Percentiles rank a stretch among this genome's conserved stretches.
These are phyloP conservation scores for Zootoca vivipara DNA, from an alignment of 2,113 vertebrate genomes.

Conservation along the genomic window DNA sequence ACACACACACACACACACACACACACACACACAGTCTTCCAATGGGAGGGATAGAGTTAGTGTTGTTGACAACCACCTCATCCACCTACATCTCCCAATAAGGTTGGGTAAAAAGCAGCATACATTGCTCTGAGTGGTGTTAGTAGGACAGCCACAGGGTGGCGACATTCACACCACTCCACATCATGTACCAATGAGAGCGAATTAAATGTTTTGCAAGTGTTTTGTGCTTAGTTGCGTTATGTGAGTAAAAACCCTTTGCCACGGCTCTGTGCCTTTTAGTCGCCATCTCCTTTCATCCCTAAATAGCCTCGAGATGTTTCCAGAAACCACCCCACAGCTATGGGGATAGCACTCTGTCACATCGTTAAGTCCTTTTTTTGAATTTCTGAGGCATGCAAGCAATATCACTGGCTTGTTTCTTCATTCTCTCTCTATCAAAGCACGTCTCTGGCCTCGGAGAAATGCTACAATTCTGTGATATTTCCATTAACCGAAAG, in stretches of 20 bases:
- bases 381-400: background rate
- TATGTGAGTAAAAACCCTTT: background rate
- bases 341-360: background rate
- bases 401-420: background rate
- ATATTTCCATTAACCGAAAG: slow-evolving; percentile 50
- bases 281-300: background rate
- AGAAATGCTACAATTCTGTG: slow-evolving; percentile 38
- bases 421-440: background rate
- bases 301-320: background rate
- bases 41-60: background rate
- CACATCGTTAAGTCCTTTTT: background rate
- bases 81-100: too few relatives aligned
- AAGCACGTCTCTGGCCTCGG: background rate
- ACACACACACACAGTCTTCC: background rate
- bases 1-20: too few relatives aligned
- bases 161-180: background rate
- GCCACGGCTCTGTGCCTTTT: background rate
- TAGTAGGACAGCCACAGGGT: background rate
- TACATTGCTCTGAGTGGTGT: too few relatives aligned
- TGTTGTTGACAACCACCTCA: background rate
- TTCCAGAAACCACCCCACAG: background rate
- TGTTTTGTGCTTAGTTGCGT: background rate
- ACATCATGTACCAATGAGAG: too few relatives aligned
- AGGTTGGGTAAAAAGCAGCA: too few relatives aligned
- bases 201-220: background rate